Conservation (phyloP, 2,888 invertebrate genomes). For the Aleiodes testaceus region DNA sequence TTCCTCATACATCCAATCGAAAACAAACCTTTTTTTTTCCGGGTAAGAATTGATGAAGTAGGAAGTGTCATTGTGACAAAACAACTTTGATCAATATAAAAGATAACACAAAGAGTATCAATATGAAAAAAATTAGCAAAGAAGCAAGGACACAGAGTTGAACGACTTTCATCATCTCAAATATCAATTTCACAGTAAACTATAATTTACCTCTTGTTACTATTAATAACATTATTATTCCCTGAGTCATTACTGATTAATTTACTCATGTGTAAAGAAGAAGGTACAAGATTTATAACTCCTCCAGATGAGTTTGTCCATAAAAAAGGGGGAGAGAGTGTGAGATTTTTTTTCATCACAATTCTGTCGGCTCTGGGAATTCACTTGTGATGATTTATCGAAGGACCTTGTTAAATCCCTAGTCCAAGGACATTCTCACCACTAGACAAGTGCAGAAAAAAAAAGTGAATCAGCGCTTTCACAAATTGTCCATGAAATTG, state of each 20-base stretch:
- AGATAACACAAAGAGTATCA: no score
- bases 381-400: background rate
- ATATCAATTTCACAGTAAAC: background rate
- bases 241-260: constrained; percentile 10
- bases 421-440: background rate
- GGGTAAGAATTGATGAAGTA: background rate
- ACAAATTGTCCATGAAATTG: constrained; percentile 1
- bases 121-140: no score
- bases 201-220: background rate
- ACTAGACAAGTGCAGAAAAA: constrained; percentile 2
- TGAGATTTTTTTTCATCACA: background rate
- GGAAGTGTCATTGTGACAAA: background rate
- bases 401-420: constrained; percentile 10
- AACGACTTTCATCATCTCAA: background rate
- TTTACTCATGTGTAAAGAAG: background rate
- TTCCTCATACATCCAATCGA: background rate
- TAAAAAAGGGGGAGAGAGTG: background rate
- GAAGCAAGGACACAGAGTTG: background rate
- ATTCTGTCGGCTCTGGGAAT: constrained; percentile 8
- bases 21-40: background rate
- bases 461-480: constrained; percentile 8
- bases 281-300: background rate
- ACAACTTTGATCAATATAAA: no score
- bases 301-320: background rate
- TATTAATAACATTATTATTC: background rate